phyloP scores from a whole-genome alignment of 2,797 vertebrate species.

The Otus scops region DNA sequence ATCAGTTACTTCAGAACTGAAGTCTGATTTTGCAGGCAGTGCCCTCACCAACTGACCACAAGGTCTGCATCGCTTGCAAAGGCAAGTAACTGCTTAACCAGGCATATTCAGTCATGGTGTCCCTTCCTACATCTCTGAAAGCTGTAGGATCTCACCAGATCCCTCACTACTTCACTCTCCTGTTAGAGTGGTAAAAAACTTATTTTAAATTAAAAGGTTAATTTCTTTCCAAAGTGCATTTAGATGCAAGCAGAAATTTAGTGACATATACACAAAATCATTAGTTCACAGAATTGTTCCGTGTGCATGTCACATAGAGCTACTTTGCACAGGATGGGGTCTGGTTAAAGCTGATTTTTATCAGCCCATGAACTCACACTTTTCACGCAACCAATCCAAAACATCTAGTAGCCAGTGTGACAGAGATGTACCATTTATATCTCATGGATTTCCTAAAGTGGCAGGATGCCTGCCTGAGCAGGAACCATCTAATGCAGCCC shows the following conservation, averaged over 20 bases:
- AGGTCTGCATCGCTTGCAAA: not conserved
- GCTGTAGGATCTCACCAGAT: not conserved
- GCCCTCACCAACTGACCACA: not conserved
- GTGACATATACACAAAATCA: not conserved
- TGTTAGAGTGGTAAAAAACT: not conserved
- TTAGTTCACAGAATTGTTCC: not conserved
- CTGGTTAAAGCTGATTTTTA: not conserved
- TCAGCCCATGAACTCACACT: not conserved
- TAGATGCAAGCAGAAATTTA: not conserved
- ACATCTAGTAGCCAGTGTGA: not conserved
- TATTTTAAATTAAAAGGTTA: not conserved
- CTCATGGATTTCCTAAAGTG: not conserved
- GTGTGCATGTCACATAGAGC: fast-evolving
- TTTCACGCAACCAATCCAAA: not conserved
- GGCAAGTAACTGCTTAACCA: not conserved
- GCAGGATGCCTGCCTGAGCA: not conserved
- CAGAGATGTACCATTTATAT: not conserved
- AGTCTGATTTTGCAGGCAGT: not conserved
- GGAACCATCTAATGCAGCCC: not conserved
- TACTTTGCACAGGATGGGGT: not conserved
- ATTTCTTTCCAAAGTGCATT: not conserved
- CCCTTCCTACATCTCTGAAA: not conserved
- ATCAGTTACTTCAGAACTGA: not conserved
- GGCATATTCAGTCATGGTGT: not conserved
- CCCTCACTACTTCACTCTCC: not conserved